phyloP scores from a whole-genome alignment of 2,797 vertebrate genomes.

The Antennarius maculatus region DNA sequence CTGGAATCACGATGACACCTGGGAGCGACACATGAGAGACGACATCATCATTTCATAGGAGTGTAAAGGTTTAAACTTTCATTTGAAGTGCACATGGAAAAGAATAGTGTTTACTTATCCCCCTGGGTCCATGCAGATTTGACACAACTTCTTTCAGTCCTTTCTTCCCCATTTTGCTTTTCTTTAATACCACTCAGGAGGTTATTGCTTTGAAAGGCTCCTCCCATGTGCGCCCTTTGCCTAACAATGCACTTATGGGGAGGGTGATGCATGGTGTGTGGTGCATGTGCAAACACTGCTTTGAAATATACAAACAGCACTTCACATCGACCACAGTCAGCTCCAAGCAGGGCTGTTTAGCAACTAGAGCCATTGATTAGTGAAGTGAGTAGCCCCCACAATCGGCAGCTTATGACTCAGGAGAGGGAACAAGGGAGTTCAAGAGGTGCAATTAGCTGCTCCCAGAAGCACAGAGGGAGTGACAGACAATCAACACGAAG shows the following conservation, averaged over 20 bases:
- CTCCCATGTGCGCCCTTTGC: slow-evolving; percentile 1
- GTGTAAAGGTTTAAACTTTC: slow-evolving; percentile 54
- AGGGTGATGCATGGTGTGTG: slow-evolving; percentile 3
- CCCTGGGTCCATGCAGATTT: slow-evolving; percentile 11
- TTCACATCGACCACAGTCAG: slow-evolving; percentile 44
- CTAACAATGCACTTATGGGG: slow-evolving; percentile 1
- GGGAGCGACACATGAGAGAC: slow-evolving; percentile 54
- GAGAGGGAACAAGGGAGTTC: slow-evolving; percentile 66
- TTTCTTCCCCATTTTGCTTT: slow-evolving; percentile 8
- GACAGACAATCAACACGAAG: slow-evolving; percentile 75
- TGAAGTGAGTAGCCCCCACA: slow-evolving; percentile 70
- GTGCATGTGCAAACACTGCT: slow-evolving; percentile 7
- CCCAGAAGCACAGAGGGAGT: slow-evolving; percentile 74
- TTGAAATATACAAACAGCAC: slow-evolving; percentile 42
- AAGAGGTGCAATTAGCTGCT: slow-evolving; percentile 82
- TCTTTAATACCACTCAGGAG: slow-evolving; percentile 9
- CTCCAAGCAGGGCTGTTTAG: slow-evolving; percentile 60
- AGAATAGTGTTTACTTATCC: slow-evolving; percentile 22
- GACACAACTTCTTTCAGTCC: slow-evolving; percentile 11
- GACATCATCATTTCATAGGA: slow-evolving; percentile 24
- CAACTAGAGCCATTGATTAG: slow-evolving; percentile 76
- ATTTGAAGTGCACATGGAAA: slow-evolving; percentile 21
- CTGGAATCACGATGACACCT: slow-evolving; percentile 49
- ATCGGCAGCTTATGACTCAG: slow-evolving; percentile 80
- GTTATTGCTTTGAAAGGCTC: slow-evolving; percentile 14